Evolutionary conservation across 2,797 vertebrate genomes (phyloP).

Genomic region (Centropyge bicolor): DNA sequence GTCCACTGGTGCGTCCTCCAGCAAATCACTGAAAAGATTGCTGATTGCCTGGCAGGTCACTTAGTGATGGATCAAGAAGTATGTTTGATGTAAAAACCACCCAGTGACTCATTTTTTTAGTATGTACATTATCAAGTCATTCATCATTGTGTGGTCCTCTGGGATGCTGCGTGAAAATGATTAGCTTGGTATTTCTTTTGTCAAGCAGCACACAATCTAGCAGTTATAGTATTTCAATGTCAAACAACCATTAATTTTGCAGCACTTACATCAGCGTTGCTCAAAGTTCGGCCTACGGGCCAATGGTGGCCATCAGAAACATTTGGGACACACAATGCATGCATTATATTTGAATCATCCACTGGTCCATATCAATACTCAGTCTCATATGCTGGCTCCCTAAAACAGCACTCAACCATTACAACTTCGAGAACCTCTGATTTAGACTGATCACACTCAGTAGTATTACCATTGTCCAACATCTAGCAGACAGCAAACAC

Average conservation of each 20-base stretch:
- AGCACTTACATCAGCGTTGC: too few relatives aligned
- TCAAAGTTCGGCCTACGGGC: too few relatives aligned
- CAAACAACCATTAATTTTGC: constrained; percentile 14
- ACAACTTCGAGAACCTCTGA: too few relatives aligned
- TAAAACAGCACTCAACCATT: too few relatives aligned
- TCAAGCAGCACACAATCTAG: constrained; percentile 10
- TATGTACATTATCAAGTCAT: constrained; percentile 15
- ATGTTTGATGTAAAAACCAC: constrained; percentile 25
- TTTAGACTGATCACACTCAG: constrained; percentile 22
- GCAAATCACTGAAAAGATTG: neutral
- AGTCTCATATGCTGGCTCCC: too few relatives aligned
- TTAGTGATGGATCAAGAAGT: constrained; percentile 15
- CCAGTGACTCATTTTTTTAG: constrained; percentile 4
- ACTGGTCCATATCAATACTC: too few relatives aligned
- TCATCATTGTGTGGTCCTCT: constrained; percentile 20
- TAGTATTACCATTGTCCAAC: constrained; percentile 20
- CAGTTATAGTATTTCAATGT: constrained; percentile 26
- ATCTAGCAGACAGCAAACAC: constrained; percentile 26
- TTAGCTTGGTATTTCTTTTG: constrained; percentile 10
- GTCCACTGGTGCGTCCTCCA: constrained; percentile 16
- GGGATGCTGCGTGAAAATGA: constrained; percentile 14
- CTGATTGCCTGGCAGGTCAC: constrained; percentile 12
- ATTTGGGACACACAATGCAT: too few relatives aligned
- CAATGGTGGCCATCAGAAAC: too few relatives aligned
- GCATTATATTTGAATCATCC: too few relatives aligned